Base-by-base conservation (phyloP, 2,888 invertebrate genomes). In the Peribatodes rhomboidaria region DNA sequence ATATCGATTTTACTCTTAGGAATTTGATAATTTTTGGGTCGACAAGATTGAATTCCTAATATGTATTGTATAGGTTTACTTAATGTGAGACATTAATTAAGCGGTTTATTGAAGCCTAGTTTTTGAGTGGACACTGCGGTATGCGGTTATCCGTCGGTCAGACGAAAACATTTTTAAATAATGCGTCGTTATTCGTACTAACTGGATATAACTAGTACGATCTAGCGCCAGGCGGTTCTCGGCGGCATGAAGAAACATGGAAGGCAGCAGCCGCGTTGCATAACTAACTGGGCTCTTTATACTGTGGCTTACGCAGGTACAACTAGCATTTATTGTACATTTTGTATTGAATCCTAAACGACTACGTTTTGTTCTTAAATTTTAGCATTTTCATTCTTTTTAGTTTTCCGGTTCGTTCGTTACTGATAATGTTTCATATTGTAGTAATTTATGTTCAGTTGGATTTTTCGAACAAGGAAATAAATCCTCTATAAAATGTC, bases 231-330 rank as follows among this genome's bases (percentile, higher is more conserved):
- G 66, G 75, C 76, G 78, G 72, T 77, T 78, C 73, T 77, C 74
- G 75, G 70, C 77, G 76, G 79, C 70, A 77, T 83, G 81, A 83
- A 84, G 86, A 85, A 87, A 86, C 79, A 73, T 83, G 76, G 81
- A 79, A 80, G 79, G 82, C 77, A 76, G 80, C 71, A 69, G 65
- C 57, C 53, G 56, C 61, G 71, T 88, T 89, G 84, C 86, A 83
- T 89, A 88, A 89, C 79, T 65, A 59, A 65, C 71, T 77, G 73
- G 79, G 74, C 75, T 80, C 76, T 73, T 80, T 75, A 76, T 73
- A 68, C 72, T 68, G 63, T 68, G 65, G 68, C 75, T 42, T 18
- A 41, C 76, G 54, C 62, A 33, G 75, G 55, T 67, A 59, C 27
- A 56, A 60, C 63, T 70, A 74, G 27, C 27, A 27, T 27, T 27